Evolutionary conservation across 1,140 invertebrate species (phyloP), one percentile per base, ranked within the genome.

Genomic region (Aphis craccivora): DNA sequence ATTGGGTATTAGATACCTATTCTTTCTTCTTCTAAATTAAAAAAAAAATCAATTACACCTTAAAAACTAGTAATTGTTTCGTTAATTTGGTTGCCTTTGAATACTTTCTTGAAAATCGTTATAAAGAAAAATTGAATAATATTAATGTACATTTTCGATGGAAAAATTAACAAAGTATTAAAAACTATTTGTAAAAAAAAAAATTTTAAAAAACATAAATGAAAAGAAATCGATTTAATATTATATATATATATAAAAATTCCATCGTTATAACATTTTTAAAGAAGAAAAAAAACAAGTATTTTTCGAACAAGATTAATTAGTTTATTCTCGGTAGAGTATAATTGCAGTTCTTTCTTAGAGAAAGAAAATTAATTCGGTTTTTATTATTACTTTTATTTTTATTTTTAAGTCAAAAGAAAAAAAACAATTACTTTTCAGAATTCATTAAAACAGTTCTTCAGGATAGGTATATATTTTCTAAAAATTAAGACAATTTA

Each of bases 281-380:
- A 40, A 84, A 11, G 23, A 43, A 43, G n/a, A 45, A 45, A 87
- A 84, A 48, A 87, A 45, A 87, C 84, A 87, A 87, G 30, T 87
- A 87, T 45, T 87, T 87, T 45, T n/a, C 43, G 84, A 87, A 87
- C 23, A 87, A 87, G 84, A 87, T 87, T 87, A 87, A 87, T 87
- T 87, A 87, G 84, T 87, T 87, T 87, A 87, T 87, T 87, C 84
- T 48, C 30, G 25, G 43, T 87, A 48, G 14, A 48, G 30, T 87
- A 87, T 87, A 87, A 45, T 87, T 87, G 25, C 84, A 45, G 43
- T n/a, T 87, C 40, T 87, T 87, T 87, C 43, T 30, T n/a, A 87
- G 40, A 45, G 25, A 4, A 45, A 87, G 43, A 87, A 87, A 87
- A 87, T 45, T 87, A 87, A 87, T 87, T 43, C 84, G 9, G 84